Evolutionary conservation across 37 sponge, comb jelly and placozoan genomes (phyloP).

Genomic region (Axinella damicornis): DNA sequence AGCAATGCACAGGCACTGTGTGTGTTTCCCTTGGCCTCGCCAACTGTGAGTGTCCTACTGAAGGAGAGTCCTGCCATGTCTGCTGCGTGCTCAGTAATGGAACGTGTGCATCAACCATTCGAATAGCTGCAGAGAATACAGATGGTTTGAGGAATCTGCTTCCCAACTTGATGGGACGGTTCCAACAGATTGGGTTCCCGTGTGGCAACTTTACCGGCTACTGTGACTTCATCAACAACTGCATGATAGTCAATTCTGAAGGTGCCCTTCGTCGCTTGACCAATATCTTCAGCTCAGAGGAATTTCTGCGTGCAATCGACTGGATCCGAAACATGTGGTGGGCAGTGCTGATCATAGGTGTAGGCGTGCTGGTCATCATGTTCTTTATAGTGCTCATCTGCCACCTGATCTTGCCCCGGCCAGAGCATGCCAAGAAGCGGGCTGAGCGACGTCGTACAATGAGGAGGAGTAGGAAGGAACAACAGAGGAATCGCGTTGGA

Average conservation of each 20-base stretch:
- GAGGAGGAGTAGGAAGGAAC: too few species aligned
- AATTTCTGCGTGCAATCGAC: slow-evolving; percentile 3
- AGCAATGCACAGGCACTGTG: slow-evolving; percentile 72
- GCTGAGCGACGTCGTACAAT: neutral
- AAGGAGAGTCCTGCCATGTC: slow-evolving; percentile 43
- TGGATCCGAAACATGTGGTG: slow-evolving; percentile 71
- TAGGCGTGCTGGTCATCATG: slow-evolving; percentile 65
- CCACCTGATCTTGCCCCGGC: slow-evolving; percentile 71
- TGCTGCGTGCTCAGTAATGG: slow-evolving; percentile 51
- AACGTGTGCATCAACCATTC: slow-evolving; percentile 37
- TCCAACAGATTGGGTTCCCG: slow-evolving; percentile 45
- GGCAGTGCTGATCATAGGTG: slow-evolving; percentile 62
- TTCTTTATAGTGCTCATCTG: slow-evolving; percentile 70
- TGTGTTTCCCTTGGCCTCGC: slow-evolving; percentile 51
- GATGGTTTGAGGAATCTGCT: neutral
- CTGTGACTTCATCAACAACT: slow-evolving; percentile 78
- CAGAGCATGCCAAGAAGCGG: slow-evolving; percentile 53
- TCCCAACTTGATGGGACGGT: slow-evolving; percentile 11
- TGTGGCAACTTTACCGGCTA: slow-evolving; percentile 72
- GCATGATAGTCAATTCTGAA: slow-evolving; percentile 15
- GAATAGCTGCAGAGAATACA: neutral
- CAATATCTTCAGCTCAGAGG: slow-evolving; percentile 24
- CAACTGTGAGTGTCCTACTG: slow-evolving; percentile 60
- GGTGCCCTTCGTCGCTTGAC: slow-evolving; percentile 29
- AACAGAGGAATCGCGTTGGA: too few species aligned